These are phyloP conservation scores for Carabus problematicus DNA, from an alignment of 2,888 invertebrate species.

Conservation along the genomic window DNA sequence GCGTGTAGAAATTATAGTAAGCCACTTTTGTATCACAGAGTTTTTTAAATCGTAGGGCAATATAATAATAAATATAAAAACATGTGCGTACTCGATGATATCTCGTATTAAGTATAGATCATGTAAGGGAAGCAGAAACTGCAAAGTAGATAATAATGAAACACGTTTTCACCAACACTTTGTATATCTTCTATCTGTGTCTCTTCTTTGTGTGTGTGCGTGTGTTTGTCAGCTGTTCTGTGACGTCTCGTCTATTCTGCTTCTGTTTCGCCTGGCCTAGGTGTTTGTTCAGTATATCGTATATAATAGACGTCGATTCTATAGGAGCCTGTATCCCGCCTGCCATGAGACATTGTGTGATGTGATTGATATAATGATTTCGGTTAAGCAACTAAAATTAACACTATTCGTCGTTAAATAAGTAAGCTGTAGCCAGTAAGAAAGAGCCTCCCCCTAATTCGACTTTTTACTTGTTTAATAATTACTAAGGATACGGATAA, in stretches of 20 bases:
- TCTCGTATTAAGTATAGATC: conserved; percentile 35
- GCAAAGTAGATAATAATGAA: conserved; percentile 10
- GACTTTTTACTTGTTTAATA: background rate
- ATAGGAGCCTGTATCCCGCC: conserved; percentile 15
- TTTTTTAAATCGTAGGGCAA: conserved; percentile 41
- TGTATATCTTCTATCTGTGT: conserved; percentile 42
- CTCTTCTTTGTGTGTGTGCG: conserved; percentile 41
- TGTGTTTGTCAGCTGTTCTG: conserved; percentile 36
- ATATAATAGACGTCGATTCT: conserved; percentile 10
- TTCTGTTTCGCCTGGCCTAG: conserved; percentile 39
- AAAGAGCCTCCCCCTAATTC: background rate
- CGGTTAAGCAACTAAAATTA: background rate
- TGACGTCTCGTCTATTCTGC: conserved; percentile 40
- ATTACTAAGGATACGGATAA: conserved; percentile 11
- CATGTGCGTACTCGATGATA: conserved; percentile 37
- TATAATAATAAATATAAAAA: conserved; percentile 26
- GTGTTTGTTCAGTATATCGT: background rate
- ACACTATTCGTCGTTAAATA: conserved; percentile 9
- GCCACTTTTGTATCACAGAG: conserved; percentile 40
- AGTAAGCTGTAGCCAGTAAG: background rate
- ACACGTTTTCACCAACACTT: conserved; percentile 30
- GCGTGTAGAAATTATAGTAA: conserved; percentile 34
- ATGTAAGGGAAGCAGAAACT: conserved; percentile 34
- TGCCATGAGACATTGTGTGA: conserved; percentile 28
- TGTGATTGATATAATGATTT: conserved; percentile 19